Conservation (phyloP, 2,797 vertebrate genomes). For the Bryconaethiops microstoma region DNA sequence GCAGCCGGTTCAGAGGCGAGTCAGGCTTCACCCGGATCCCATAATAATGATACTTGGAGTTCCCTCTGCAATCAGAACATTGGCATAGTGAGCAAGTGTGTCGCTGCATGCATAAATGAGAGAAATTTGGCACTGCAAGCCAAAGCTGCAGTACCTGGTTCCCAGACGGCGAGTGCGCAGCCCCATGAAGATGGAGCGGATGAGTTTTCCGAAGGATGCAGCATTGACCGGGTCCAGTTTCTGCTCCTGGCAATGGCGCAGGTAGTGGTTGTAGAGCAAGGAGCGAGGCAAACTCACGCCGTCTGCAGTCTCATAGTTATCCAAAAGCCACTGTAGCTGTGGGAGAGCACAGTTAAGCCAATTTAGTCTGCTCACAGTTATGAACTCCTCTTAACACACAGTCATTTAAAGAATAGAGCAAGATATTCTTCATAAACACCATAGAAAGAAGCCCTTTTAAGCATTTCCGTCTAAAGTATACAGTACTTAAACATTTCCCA, state of each 20-base stretch:
- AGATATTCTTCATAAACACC: neutral
- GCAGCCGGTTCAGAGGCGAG: slow-evolving; percentile 92
- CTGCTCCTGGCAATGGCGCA: slow-evolving; percentile 97
- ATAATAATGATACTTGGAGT: slow-evolving; percentile 98
- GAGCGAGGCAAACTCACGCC: slow-evolving; percentile 96
- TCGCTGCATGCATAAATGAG: neutral
- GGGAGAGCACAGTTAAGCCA: slow-evolving; percentile 15
- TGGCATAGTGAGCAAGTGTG: neutral
- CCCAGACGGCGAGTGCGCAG: slow-evolving; percentile 93
- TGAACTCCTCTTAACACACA: neutral
- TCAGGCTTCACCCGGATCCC: slow-evolving; percentile 96
- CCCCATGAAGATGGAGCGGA: slow-evolving; percentile 98
- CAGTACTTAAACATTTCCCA: neutral
- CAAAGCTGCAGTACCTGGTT: slow-evolving; percentile 80
- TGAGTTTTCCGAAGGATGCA: slow-evolving; percentile 97
- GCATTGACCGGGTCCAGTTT: slow-evolving; percentile 97
- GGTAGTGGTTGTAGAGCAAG: slow-evolving; percentile 96
- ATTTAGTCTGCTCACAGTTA: neutral
- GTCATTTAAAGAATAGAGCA: neutral
- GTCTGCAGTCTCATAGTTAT: slow-evolving; percentile 97
- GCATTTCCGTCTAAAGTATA: neutral
- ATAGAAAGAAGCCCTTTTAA: neutral
- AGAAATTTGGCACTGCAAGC: neutral
- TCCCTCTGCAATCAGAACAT: slow-evolving; percentile 80
- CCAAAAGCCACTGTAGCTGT: slow-evolving; percentile 97